Conservation (phyloP, 2,113 vertebrate species). For the Myxocyprinus asiaticus region DNA sequence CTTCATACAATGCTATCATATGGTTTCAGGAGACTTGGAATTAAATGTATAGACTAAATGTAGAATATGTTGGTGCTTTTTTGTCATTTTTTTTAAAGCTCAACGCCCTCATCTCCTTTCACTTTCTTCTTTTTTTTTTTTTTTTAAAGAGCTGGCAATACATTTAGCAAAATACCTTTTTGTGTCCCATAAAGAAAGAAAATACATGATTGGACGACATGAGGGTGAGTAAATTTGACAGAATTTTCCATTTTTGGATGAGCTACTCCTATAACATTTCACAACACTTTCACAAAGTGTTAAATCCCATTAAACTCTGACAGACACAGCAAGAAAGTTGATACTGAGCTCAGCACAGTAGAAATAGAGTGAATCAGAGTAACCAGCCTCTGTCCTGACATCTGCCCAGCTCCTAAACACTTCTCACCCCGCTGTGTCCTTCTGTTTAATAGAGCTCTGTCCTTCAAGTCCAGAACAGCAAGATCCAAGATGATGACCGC, state of each 20-base stretch:
- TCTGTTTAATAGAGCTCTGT: constrained; percentile 5
- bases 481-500: neutral
- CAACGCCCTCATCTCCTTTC: no score
- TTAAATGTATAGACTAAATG: no score
- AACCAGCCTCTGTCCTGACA: neutral
- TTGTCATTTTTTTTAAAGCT: no score
- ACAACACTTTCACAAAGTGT: constrained; percentile 1
- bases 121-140: no score
- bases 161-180: no score
- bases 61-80: no score
- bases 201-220: no score
- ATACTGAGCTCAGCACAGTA: neutral
- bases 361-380: neutral
- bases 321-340: neutral
- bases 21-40: no score
- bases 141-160: no score
- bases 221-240: constrained; percentile 4
- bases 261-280: no score
- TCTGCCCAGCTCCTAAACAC: neutral
- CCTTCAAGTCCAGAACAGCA: neutral
- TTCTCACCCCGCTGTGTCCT: neutral
- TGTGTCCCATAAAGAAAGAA: no score
- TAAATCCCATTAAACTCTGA: constrained; percentile 32
- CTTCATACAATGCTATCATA: no score
- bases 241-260: constrained; percentile 6